Evolutionary conservation across 1,140 invertebrate species (phyloP).

Genomic region (Homarus americanus): DNA sequence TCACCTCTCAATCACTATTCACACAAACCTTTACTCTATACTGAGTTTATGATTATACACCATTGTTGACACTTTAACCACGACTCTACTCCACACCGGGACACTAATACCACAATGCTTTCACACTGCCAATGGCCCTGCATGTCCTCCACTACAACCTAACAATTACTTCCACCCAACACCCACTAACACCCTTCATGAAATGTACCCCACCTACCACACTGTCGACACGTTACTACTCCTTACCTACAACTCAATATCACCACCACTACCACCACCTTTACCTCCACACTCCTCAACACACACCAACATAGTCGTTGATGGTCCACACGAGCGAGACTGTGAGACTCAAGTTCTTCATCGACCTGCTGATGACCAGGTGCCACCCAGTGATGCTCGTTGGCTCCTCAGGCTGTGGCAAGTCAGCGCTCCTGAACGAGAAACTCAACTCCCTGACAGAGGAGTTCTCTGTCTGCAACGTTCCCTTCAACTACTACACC

Average conservation of each 20-base stretch:
- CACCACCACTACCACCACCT: not conserved
- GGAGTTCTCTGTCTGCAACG: constrained; percentile 91
- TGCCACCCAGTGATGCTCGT: constrained; percentile 94
- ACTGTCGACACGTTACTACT: not conserved
- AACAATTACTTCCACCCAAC: not conserved
- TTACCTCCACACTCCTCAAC: not conserved
- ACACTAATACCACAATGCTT: not conserved
- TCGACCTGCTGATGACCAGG: constrained; percentile 92
- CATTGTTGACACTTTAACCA: not conserved
- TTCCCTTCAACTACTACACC: constrained; percentile 98
- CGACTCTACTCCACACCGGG: not conserved
- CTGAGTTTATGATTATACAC: not conserved
- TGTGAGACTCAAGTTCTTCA: constrained; percentile 91
- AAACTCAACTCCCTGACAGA: constrained; percentile 90
- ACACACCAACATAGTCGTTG: constrained; percentile 82
- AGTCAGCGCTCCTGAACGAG: constrained; percentile 92
- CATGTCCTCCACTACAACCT: not conserved
- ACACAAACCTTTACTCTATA: not conserved
- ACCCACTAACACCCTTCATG: not conserved
- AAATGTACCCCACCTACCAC: not conserved
- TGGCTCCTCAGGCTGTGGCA: constrained; percentile 93
- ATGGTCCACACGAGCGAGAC: constrained; percentile 97
- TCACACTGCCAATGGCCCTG: not conserved
- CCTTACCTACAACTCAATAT: not conserved
- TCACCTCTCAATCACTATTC: not conserved